Evolutionary conservation across 2,888 invertebrate species (phyloP).

Genomic region (Ichneumoninae sp.): DNA sequence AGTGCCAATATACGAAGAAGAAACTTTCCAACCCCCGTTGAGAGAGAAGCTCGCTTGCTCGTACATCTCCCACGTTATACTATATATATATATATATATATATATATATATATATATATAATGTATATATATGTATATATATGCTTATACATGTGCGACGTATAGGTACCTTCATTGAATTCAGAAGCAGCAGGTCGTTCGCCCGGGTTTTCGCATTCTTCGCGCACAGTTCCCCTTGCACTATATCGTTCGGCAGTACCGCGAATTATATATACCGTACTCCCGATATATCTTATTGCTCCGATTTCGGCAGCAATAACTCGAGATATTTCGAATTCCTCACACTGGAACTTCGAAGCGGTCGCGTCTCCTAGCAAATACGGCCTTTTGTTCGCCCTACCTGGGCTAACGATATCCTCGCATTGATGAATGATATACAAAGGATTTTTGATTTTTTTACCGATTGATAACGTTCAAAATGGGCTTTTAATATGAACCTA

Average conservation of each 20-base stretch:
- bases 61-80: conserved; percentile 23
- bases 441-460: neutral
- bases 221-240: conserved; percentile 12
- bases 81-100: neutral
- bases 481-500: neutral
- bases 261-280: conserved; percentile 37
- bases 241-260: conserved; percentile 21
- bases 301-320: conserved; percentile 43
- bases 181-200: conserved; percentile 52
- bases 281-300: conserved; percentile 16
- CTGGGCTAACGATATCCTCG: neutral
- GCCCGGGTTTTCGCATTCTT: conserved; percentile 41
- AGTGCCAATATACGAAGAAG: conserved; percentile 18
- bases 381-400: conserved; percentile 1
- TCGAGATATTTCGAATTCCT: conserved; percentile 46
- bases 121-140: conserved; percentile 4
- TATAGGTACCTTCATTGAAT: conserved; percentile 54
- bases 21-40: conserved; percentile 39
- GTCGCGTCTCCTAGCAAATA: conserved; percentile 27
- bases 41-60: conserved; percentile 14
- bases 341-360: conserved; percentile 6
- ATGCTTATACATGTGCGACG: neutral
- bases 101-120: conserved; percentile 1
- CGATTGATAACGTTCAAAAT: neutral
- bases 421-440: neutral